A percentile compares a stretch with the other conserved stretches of the same genome.
Conservation (phyloP, 2,888 invertebrate species). For the Torymus aiolomorphi region DNA sequence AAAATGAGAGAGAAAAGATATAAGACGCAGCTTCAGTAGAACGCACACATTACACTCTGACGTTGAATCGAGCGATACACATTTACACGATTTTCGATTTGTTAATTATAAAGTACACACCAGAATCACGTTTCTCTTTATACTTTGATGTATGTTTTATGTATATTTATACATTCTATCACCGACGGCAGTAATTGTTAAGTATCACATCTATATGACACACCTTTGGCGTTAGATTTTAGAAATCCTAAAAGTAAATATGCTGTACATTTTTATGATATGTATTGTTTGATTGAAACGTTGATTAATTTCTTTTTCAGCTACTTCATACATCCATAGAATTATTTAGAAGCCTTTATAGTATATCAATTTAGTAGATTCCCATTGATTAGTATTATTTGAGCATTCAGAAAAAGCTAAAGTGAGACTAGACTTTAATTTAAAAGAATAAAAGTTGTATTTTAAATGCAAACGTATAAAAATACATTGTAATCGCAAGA, state of each 20-base stretch:
- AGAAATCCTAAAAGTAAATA: conserved; percentile 30
- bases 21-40: conserved; percentile 72
- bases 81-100: conserved; percentile 24
- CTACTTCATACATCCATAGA: conserved; percentile 7
- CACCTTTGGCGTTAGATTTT: conserved; percentile 23
- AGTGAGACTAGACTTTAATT: no score
- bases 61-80: conserved; percentile 28
- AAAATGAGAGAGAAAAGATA: conserved; percentile 25
- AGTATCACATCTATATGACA: conserved; percentile 11
- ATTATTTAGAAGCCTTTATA: neutral
- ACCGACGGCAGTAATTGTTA: conserved; percentile 1
- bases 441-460: no score
- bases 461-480: no score
- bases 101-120: conserved; percentile 16
- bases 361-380: no score
- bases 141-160: conserved; percentile 9
- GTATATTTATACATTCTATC: conserved; percentile 10
- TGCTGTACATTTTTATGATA: conserved; percentile 21
- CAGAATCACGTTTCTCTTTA: conserved; percentile 32
- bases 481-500: no score
- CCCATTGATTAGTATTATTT: no score
- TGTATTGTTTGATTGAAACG: neutral
- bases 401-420: no score
- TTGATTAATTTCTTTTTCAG: conserved; percentile 7
- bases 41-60: conserved; percentile 64